A percentile compares a stretch with the other conserved stretches of the same genome.
Conservation (phyloP, 2,113 vertebrate genomes). For the Saimiri boliviensis region DNA sequence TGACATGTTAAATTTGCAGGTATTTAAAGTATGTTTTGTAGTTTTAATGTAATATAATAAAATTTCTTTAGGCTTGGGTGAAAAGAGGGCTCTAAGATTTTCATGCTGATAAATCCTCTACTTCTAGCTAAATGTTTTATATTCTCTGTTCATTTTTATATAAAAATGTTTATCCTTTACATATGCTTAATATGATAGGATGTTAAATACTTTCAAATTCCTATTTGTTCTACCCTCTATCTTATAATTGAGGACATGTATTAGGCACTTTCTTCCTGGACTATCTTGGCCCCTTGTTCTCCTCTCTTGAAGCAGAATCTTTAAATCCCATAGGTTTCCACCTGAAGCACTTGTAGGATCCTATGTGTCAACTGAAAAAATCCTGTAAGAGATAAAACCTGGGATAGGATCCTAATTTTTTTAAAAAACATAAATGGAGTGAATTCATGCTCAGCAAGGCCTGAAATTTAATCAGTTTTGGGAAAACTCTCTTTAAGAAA, state of each 20-base stretch:
- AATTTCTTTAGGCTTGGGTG: background rate
- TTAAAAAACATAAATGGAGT: background rate
- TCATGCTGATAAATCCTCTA: background rate
- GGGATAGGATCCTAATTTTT: background rate
- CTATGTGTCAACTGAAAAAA: background rate
- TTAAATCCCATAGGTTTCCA: background rate
- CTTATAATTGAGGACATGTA: background rate
- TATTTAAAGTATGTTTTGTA: slow-evolving; percentile 12
- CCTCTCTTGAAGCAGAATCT: background rate
- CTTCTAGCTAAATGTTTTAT: background rate
- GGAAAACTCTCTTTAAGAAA: background rate
- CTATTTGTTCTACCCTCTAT: background rate
- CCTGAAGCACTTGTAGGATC: background rate
- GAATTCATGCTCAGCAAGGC: background rate
- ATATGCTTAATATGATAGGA: background rate
- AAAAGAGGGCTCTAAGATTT: background rate
- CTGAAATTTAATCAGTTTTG: background rate
- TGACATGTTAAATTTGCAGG: background rate
- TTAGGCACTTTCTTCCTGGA: background rate
- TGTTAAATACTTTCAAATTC: background rate
- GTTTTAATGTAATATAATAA: background rate
- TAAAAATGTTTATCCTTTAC: background rate
- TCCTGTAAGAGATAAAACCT: background rate
- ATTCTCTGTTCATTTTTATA: background rate
- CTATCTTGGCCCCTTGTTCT: background rate